phyloP scores from a whole-genome alignment of 2,888 invertebrate genomes.

The Axea sp. region DNA sequence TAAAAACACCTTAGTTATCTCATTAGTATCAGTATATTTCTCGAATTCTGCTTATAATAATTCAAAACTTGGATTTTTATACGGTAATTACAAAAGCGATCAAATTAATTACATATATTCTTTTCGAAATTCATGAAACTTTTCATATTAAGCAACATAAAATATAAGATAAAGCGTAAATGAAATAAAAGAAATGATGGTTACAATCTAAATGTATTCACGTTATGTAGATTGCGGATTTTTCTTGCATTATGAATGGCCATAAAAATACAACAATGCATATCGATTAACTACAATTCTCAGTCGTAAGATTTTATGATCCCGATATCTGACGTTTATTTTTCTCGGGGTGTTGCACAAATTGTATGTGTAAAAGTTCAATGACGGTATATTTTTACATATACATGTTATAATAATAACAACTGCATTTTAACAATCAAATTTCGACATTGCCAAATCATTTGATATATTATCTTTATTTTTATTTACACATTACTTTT shows the following conservation, averaged over 20 bases:
- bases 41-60: conserved; percentile 11
- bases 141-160: not conserved
- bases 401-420: conserved; percentile 10
- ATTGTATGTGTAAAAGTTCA: conserved; percentile 26
- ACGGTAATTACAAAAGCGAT: not conserved
- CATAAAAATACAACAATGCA: conserved; percentile 48
- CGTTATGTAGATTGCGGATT: conserved; percentile 36
- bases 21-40: conserved; percentile 49
- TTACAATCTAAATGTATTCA: conserved; percentile 31
- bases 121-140: too few relatives aligned
- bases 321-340: conserved; percentile 22
- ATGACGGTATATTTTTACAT: conserved; percentile 1
- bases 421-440: conserved; percentile 1
- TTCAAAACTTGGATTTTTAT: too few relatives aligned
- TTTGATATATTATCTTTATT: not conserved
- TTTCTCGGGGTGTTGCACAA: conserved; percentile 30
- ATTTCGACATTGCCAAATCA: conserved; percentile 4
- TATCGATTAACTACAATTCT: conserved; percentile 48
- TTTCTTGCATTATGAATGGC: conserved; percentile 39
- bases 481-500: too few relatives aligned
- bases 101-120: not conserved
- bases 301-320: conserved; percentile 42
- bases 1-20: conserved; percentile 46
- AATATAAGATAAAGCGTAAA: conserved; percentile 1
- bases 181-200: conserved; percentile 3